Conservation (phyloP, 2,888 invertebrate species). For the Boloria euphrosyne region DNA sequence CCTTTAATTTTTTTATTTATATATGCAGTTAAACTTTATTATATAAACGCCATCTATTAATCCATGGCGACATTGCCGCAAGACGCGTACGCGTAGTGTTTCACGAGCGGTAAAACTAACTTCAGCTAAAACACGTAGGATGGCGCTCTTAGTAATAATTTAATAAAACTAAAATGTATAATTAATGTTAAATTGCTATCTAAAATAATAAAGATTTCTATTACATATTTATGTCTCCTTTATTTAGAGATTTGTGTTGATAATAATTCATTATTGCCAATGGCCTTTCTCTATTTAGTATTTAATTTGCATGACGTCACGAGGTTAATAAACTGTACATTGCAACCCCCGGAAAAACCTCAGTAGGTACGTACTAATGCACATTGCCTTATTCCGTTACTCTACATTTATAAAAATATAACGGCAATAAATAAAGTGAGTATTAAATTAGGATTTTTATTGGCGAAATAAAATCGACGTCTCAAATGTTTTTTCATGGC, state of each 20-base stretch:
- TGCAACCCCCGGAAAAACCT: constrained; percentile 39
- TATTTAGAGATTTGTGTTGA: not conserved
- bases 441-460: not conserved
- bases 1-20: not conserved
- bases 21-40: not conserved
- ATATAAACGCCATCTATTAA: constrained; percentile 40
- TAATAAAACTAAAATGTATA: not conserved
- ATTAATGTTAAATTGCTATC: not conserved
- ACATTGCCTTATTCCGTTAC: constrained; percentile 19
- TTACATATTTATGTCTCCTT: not conserved
- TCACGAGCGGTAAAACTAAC: not conserved
- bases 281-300: constrained; percentile 20
- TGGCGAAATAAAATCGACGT: not conserved
- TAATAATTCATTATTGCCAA: not conserved
- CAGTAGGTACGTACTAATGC: constrained; percentile 10
- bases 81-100: not conserved
- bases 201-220: not conserved
- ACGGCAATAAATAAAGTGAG: not conserved
- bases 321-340: constrained; percentile 63
- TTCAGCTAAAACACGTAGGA: constrained; percentile 8
- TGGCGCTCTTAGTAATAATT: not conserved
- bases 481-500: not conserved
- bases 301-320: constrained; percentile 55
- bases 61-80: not conserved
- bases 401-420: not conserved